Base-by-base conservation (phyloP, 2,888 invertebrate species). In the Orthonevra nobilis region DNA sequence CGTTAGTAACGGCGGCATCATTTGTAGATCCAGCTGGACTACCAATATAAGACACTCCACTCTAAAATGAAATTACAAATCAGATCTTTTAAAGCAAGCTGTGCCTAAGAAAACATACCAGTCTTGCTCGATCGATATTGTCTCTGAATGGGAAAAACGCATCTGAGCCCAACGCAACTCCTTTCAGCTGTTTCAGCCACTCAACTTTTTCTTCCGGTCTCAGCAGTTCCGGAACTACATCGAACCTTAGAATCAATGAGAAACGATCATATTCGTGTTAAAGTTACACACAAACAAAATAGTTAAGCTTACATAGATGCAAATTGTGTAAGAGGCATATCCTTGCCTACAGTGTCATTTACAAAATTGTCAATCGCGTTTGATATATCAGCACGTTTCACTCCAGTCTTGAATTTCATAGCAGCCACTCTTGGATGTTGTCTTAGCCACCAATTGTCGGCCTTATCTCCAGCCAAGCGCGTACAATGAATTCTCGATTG, bases 101-200 rank as follows among this genome's bases (percentile, higher is more conserved):
- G 23, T 23, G 23, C 23, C n/a, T n/a, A n/a, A n/a, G n/a, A n/a
- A n/a, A n/a, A n/a, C n/a, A n/a, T 86, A 97, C 97, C 93, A 96
- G 92, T 82, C 92, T 91, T 44, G 98, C 97, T 81, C 98, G 91
- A 87, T 99, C 98, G 63, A 99, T 94, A 85, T 98, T 99, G 86
- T 99, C 99, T 82, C 98, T 91, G 92, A 99, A 99, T 20, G 99
- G 99, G 90, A 99, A 98, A 91, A 99, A 99, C 0, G 98, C 99
- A 89, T 99, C 99, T 0, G 98, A 98, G 10, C 96, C 96, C 15
- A 99, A 91, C 2, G 96, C 94, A 23, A 96, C 96, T 19, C 93
- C 93, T 77, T 91, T 92, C 84, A 97, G 89, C 87, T 92, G 90
- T 61, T 89, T 89, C 17, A 93, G 85, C 96, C 96, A 96, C 2